These are phyloP conservation scores for Forficula auricularia DNA, from an alignment of 1,140 invertebrate species.

Conservation along the genomic window DNA sequence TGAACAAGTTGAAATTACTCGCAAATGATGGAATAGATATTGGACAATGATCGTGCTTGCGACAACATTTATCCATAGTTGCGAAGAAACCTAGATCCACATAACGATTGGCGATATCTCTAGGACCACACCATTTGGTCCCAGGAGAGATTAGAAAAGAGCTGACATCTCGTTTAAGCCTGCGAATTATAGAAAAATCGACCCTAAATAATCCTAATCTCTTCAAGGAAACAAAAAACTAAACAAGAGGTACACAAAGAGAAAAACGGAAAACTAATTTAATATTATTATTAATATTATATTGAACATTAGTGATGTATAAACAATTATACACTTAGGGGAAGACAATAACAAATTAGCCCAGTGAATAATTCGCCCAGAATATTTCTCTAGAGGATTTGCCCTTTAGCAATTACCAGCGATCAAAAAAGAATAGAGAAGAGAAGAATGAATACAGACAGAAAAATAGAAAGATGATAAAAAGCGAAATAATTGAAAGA, in stretches of 20 bases:
- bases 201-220: too few species aligned
- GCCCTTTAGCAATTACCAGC: too few species aligned
- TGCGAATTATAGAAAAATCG: constrained; percentile 2
- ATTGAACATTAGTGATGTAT: background rate
- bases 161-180: constrained; percentile 16
- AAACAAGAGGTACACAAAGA: background rate
- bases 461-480: too few species aligned
- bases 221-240: too few species aligned
- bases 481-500: too few species aligned
- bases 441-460: too few species aligned
- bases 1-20: constrained; percentile 52
- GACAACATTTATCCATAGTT: constrained; percentile 59
- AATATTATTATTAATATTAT: background rate
- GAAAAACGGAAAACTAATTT: background rate
- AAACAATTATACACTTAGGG: too few species aligned
- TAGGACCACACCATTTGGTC: constrained; percentile 70
- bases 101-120: constrained; percentile 40
- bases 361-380: too few species aligned
- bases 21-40: constrained; percentile 48
- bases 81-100: constrained; percentile 48
- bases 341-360: too few species aligned
- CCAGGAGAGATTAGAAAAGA: constrained; percentile 49
- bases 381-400: too few species aligned
- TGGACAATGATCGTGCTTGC: constrained; percentile 57
- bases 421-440: too few species aligned